These are phyloP conservation scores for Cyphomyrus plagiostoma DNA, from an alignment of 2,113 vertebrate species.

Conservation along the genomic window DNA sequence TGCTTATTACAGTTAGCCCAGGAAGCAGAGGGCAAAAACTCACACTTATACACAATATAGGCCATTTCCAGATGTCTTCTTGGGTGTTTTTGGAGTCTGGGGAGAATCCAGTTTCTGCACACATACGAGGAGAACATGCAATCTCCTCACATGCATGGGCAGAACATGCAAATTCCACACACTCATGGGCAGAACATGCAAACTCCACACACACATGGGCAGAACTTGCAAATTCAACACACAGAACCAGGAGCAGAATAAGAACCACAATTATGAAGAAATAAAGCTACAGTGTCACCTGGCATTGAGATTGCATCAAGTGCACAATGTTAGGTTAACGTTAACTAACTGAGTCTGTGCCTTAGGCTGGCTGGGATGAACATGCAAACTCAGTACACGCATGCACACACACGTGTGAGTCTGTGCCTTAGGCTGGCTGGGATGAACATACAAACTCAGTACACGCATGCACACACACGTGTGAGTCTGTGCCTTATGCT, in stretches of 20 bases:
- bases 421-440: no score
- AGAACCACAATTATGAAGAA: background rate
- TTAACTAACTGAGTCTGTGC: background rate
- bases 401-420: no score
- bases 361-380: background rate
- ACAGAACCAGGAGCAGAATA: background rate
- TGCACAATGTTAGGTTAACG: background rate
- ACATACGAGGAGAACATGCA: background rate
- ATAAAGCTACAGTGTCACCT: background rate
- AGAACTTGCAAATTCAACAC: background rate
- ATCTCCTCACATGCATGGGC: background rate
- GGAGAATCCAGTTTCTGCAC: background rate
- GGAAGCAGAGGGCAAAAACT: background rate
- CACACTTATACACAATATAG: background rate
- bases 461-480: no score
- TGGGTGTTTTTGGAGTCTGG: background rate
- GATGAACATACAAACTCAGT: background rate
- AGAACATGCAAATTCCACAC: background rate
- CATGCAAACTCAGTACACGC: no score
- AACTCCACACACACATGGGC: background rate
- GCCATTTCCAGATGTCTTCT: background rate
- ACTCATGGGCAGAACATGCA: background rate
- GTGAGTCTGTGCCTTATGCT: no score
- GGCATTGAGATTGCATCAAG: background rate
- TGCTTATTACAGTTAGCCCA: background rate